Base-by-base conservation (phyloP, 2,888 invertebrate species). In the Orthosia incerta region DNA sequence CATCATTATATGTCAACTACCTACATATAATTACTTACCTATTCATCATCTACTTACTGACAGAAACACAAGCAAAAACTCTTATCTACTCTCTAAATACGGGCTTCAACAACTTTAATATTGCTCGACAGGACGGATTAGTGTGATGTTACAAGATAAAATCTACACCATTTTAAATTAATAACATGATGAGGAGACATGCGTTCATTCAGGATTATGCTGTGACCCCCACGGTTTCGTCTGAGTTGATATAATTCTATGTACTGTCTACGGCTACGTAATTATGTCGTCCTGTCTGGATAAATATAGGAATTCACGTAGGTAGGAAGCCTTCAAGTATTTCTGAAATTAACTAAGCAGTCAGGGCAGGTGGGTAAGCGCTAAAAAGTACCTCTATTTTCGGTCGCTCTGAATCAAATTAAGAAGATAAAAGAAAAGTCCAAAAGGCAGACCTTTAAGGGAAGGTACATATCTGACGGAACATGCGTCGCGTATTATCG, bases 91-190 rank as follows among this genome's bases (percentile, higher is more conserved):
- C 56, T 60, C 20, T 31, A 56, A 72, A 51, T 59, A 50, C 46
- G 50, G 77, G 56, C 67, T 57, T 62, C 39, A 83, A 73, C 67
- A 26, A 73, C 45, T 63, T 53, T 57, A 73, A 83, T 73, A 46
- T 23, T 55, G n/a, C 64, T 61, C 59, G 71, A 72, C 76, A 53
- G 59, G 45, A 63, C 26, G 61, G 60, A 73, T 73, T 67, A 82
- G 76, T 80, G 31, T 79, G 53, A 83, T 57, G 59, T 81, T 84
- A 81, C 77, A 72, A 77, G 68, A 77, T 78, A 67, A 31, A 45
- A 77, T 77, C 71, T 71, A 79, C 71, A 76, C 13, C 53, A 81
- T 56, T 76, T 83, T 26, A 62, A 23, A 83, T 63, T 57, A 79
- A 71, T 72, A 69, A 60, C 61, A 68, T 56, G 61, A 76, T 74